These are phyloP conservation scores for Leptodactylus fuscus DNA, from an alignment of 2,113 vertebrate species.

Conservation along the genomic window DNA sequence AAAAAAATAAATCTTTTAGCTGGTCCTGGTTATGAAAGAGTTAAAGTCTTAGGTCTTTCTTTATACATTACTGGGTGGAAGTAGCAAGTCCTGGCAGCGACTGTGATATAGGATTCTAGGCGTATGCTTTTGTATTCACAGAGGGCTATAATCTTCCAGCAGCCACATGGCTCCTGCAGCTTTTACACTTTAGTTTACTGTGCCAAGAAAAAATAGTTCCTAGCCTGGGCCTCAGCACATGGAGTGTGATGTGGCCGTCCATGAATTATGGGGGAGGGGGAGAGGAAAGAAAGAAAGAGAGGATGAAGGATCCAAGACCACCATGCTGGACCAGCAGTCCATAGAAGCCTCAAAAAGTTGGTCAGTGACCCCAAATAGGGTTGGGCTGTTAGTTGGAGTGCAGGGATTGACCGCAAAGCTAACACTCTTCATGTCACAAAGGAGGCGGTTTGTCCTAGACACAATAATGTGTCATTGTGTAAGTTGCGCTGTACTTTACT, in stretches of 20 bases:
- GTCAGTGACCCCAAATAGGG: not conserved
- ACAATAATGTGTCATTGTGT: not conserved
- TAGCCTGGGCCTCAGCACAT: conserved; percentile 67
- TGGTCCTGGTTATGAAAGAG: not conserved
- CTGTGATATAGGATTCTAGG: conserved; percentile 27
- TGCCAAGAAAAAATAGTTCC: conserved; percentile 77
- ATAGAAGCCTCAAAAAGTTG: not conserved
- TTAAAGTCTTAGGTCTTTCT: not conserved
- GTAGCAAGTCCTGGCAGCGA: not conserved
- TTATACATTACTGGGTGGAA: not conserved
- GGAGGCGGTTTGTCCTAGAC: not conserved
- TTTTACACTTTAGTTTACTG: conserved; percentile 56
- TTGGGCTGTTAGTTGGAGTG: conserved; percentile 34
- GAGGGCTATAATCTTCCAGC: conserved; percentile 58
- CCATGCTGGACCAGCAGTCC: conserved; percentile 73
- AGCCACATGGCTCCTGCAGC: conserved; percentile 57
- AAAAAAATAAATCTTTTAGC: no score
- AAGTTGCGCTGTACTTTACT: not conserved
- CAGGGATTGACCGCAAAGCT: conserved; percentile 43
- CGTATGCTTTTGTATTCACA: conserved; percentile 54
- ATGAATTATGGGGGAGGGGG: conserved; percentile 58
- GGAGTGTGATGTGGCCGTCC: conserved; percentile 64
- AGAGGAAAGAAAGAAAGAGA: not conserved
- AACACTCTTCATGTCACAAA: conserved; percentile 53
- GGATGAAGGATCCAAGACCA: conserved; percentile 60